These are phyloP conservation scores for Coreoperca whiteheadi DNA, from an alignment of 2,113 vertebrate species.

Conservation along the genomic window DNA sequence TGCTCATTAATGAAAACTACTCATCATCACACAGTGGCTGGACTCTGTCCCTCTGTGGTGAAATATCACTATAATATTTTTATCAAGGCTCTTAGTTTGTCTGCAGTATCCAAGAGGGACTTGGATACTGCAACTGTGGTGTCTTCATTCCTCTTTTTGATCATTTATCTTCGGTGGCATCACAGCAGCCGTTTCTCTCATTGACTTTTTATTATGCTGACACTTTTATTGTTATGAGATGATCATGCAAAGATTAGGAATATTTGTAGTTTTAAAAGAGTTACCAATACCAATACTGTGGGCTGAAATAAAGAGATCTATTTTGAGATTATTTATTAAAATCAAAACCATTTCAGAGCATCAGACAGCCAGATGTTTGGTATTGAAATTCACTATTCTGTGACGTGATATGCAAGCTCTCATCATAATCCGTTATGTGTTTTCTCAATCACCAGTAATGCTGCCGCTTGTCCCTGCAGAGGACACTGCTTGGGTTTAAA, in stretches of 20 bases:
- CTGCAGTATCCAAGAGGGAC: not conserved
- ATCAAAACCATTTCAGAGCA: conserved; percentile 5
- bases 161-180: not conserved
- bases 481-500: conserved; percentile 6
- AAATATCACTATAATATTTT: conserved; percentile 14
- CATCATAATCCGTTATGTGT: conserved; percentile 7
- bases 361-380: conserved; percentile 12
- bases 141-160: not conserved
- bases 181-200: not conserved
- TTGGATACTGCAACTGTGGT: too few species aligned
- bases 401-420: not conserved
- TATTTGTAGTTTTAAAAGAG: not conserved
- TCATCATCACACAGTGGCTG: not conserved
- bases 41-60: not conserved
- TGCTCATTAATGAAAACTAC: not conserved
- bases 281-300: not conserved
- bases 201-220: not conserved
- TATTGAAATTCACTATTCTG: not conserved
- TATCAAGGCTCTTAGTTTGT: not conserved
- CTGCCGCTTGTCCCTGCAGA: not conserved
- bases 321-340: not conserved
- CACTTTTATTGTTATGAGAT: not conserved
- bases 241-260: not conserved
- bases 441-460: not conserved
- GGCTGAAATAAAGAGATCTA: not conserved